Base-by-base conservation (phyloP, 2,113 vertebrate genomes). In the Tachysurus vachellii region DNA sequence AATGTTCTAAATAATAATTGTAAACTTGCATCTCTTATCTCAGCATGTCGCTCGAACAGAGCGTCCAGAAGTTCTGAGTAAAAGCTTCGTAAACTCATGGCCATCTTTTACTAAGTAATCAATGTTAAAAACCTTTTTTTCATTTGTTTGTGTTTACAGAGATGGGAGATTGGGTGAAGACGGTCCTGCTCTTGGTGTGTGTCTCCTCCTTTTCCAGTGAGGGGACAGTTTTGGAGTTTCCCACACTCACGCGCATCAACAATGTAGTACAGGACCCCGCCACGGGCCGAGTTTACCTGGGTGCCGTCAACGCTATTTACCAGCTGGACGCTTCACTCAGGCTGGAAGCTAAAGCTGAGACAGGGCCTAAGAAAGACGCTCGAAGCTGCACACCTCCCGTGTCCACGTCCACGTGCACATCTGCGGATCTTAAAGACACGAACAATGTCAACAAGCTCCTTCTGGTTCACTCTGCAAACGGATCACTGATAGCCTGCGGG, bases 401-500 rank as follows among this genome's bases (percentile, higher is more conserved):
- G 70, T 89, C 92, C 1, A 93, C 91, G 36, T 89, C 93, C 2
- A 93, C 92, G 23, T 93, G 95, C 36, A 64, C 12, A 28, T 99
- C 97, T 88, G 88, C 91, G 14, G 95, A 96, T 5, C 95, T 96
- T 0, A 87, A 84, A 85, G 80, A 85, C 76, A 99, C 96, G 0
- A 89, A 96, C 94, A 99, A 99, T 88, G 93, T 95, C 80, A 99
- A 98, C 94, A 98, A 99, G 92, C 93, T 99, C 53, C 93, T 99
- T 88, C 91, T 99, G 92, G 94, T 99, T 2, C 95, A 98, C 88
- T 89, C 88, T 0, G 91, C 26, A 0, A 91, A 92, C 12, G 90
- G 93, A 54, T 90, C 93, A 36, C 92, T 98, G 89, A 95, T 99
- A 13, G 96, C 96, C 59, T 99, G 98, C 5, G 98, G 98, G 80